Conservation (phyloP, 2,113 vertebrate species). For the Sigmodon hispidus region DNA sequence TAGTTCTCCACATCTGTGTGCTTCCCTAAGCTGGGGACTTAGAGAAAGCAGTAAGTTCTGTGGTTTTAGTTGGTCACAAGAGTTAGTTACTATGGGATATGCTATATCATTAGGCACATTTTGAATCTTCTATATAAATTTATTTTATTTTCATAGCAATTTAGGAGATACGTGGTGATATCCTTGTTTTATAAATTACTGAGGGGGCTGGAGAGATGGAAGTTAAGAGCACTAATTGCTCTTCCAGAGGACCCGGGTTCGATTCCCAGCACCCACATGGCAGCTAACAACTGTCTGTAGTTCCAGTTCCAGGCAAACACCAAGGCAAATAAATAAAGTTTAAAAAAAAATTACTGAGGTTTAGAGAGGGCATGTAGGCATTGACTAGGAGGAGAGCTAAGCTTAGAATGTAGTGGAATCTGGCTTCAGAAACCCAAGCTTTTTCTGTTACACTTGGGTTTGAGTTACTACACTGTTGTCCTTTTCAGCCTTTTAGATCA, state of each 20-base stretch:
- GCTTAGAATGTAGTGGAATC: constrained; percentile 30
- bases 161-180: constrained; percentile 40
- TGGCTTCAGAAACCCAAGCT: background rate
- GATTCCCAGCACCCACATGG: no score
- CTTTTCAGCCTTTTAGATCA: background rate
- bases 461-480: background rate
- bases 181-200: constrained; percentile 52
- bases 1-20: background rate
- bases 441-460: background rate
- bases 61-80: constrained; percentile 43
- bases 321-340: no score
- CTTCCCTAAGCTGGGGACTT: background rate
- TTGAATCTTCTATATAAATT: background rate
- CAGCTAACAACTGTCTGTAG: no score
- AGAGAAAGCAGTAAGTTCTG: constrained; percentile 11
- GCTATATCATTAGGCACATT: background rate
- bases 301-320: no score
- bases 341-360: constrained; percentile 16
- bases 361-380: background rate
- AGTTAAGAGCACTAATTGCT: no score
- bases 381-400: constrained; percentile 45
- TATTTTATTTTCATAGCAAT: constrained; percentile 50
- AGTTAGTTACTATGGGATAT: constrained; percentile 28
- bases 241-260: no score
- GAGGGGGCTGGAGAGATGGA: no score